These are phyloP conservation scores for Carlito syrichta DNA, from an alignment of 2,113 vertebrate genomes.

Conservation along the genomic window DNA sequence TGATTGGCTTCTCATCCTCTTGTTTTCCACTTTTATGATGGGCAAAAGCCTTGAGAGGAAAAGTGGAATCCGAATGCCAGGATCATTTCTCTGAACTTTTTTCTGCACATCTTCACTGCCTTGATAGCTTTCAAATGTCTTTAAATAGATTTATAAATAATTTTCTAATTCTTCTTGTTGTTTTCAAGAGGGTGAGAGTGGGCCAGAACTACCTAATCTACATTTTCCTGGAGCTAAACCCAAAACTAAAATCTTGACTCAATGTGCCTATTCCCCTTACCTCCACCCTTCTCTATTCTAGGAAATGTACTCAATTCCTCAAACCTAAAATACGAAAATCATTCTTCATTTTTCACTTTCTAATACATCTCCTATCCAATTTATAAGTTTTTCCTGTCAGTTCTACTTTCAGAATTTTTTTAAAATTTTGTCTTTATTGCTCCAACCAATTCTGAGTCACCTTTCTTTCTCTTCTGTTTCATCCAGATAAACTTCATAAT, in stretches of 20 bases:
- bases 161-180: not conserved
- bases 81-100: not conserved
- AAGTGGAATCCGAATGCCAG: not conserved
- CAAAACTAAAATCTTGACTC: not conserved
- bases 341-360: not conserved
- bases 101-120: not conserved
- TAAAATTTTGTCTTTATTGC: not conserved
- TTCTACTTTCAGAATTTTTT: not conserved
- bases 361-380: not conserved
- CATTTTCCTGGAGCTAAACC: not conserved
- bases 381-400: not conserved
- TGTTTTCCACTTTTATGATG: not conserved
- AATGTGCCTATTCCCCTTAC: not conserved
- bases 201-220: not conserved
- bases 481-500: not conserved
- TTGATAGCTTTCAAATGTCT: not conserved
- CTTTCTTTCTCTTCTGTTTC: not conserved
- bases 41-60: not conserved
- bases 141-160: not conserved
- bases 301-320: not conserved
- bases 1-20: not conserved
- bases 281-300: not conserved
- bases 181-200: not conserved
- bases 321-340: not conserved
- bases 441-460: not conserved